phyloP scores from a whole-genome alignment of 2,113 vertebrate species.

The Bujurquina vittata region DNA sequence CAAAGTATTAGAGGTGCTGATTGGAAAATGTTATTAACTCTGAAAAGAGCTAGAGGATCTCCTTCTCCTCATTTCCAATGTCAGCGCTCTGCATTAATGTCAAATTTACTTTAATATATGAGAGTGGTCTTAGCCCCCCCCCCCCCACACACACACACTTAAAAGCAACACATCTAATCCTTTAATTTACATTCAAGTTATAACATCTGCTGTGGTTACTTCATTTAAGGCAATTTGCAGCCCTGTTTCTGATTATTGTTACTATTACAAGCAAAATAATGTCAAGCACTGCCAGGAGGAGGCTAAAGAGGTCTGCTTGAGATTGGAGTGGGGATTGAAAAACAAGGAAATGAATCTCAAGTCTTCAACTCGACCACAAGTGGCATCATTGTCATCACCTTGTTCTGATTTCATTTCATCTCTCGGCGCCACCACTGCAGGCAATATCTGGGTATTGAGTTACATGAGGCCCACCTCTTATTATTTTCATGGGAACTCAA shows the following conservation, averaged over 20 bases:
- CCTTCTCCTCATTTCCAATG: background rate
- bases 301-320: conserved; percentile 17
- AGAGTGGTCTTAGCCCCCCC: background rate
- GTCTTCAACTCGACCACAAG: conserved; percentile 78
- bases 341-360: conserved; percentile 54
- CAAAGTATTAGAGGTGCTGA: background rate
- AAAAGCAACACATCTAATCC: background rate
- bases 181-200: background rate
- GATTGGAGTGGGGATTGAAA: conserved; percentile 36
- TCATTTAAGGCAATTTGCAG: background rate
- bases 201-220: background rate
- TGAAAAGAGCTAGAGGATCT: conserved; percentile 3
- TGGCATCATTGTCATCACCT: conserved; percentile 83
- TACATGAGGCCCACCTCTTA: conserved; percentile 77
- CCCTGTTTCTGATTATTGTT: conserved; percentile 23
- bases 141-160: no score
- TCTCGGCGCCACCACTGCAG: conserved; percentile 74
- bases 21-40: conserved; percentile 3
- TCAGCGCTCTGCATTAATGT: background rate
- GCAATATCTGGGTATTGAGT: conserved; percentile 75
- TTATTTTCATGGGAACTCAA: conserved; percentile 82
- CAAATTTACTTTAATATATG: conserved; percentile 3
- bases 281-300: conserved; percentile 24
- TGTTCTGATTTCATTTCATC: conserved; percentile 84
- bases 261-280: conserved; percentile 1